These are phyloP conservation scores for Cottoperca gobio DNA, from an alignment of 2,797 vertebrate genomes.

Conservation along the genomic window DNA sequence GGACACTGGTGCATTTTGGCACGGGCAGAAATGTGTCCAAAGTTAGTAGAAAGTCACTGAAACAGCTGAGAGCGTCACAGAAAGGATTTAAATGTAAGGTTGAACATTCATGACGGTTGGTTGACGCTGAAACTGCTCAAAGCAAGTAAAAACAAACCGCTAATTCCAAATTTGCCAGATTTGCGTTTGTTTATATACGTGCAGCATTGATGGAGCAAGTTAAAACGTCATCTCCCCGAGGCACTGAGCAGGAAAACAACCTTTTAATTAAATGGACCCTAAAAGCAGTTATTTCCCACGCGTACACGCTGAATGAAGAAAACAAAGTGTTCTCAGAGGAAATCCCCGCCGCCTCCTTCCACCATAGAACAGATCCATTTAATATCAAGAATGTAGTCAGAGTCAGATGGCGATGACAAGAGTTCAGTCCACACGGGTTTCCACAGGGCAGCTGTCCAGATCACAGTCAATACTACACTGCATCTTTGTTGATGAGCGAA, in stretches of 20 bases:
- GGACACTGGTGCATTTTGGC: conserved; percentile 39
- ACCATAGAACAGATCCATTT: conserved; percentile 35
- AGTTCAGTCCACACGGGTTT: conserved; percentile 22
- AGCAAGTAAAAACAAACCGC: not conserved
- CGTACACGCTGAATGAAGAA: conserved; percentile 32
- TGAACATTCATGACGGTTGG: not conserved
- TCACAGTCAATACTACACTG: conserved; percentile 45
- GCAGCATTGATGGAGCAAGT: not conserved
- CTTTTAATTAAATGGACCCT: conserved; percentile 3
- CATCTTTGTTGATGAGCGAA: conserved; percentile 47
- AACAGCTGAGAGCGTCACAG: not conserved
- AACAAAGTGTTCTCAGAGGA: conserved; percentile 55
- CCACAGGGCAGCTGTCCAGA: conserved; percentile 49
- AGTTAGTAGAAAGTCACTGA: conserved; percentile 33
- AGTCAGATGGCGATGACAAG: conserved; percentile 35
- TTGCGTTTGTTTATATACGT: not conserved
- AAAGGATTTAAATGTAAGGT: not conserved
- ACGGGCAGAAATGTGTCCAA: conserved; percentile 21
- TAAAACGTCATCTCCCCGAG: not conserved
- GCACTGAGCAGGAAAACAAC: not conserved
- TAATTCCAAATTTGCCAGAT: not conserved
- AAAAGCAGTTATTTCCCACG: conserved; percentile 26
- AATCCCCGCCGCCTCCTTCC: conserved; percentile 26
- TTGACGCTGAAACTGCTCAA: not conserved
- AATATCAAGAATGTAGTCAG: conserved; percentile 26